These are phyloP conservation scores for Sitta carolinensis DNA, from an alignment of 2,797 vertebrate species.

Conservation along the genomic window DNA sequence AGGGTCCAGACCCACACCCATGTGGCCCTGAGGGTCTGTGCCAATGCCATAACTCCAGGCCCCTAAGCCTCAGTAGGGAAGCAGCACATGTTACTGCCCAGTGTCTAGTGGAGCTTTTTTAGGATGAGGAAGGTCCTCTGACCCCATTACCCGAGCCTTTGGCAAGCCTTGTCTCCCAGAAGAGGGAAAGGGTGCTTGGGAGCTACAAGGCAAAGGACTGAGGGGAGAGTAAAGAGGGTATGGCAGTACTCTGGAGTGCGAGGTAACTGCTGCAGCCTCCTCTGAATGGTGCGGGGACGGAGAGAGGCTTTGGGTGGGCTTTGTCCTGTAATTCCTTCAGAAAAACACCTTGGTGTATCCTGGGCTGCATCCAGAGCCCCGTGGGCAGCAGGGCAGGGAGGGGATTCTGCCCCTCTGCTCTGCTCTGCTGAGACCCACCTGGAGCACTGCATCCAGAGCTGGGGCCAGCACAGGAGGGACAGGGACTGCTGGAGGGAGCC, in stretches of 20 bases:
- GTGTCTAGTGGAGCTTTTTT: background rate
- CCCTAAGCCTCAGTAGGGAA: too few relatives aligned
- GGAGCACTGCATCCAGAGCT: background rate
- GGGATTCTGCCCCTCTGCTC: background rate
- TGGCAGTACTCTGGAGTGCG: background rate
- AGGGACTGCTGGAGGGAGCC: accelerated
- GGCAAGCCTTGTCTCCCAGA: background rate
- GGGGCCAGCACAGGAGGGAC: background rate
- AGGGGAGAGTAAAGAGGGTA: too few relatives aligned
- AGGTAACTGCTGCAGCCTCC: background rate
- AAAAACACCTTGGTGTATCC: background rate
- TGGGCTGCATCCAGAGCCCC: background rate
- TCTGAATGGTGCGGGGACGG: background rate
- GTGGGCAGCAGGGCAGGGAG: background rate
- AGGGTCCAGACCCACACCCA: background rate
- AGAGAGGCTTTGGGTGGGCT: background rate
- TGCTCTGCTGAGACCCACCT: background rate
- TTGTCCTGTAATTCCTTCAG: background rate
- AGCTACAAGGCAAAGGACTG: background rate
- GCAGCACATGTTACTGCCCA: too few relatives aligned
- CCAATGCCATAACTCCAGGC: background rate
- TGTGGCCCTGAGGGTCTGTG: too few relatives aligned
- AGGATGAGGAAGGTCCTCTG: accelerated
- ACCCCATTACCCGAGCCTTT: accelerated
- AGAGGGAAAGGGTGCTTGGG: background rate